A percentile compares a stretch with the other conserved stretches of the same genome.
Evolutionary conservation across 2,797 vertebrate genomes (phyloP).

Genomic region (Spinibarbus caldwelli): DNA sequence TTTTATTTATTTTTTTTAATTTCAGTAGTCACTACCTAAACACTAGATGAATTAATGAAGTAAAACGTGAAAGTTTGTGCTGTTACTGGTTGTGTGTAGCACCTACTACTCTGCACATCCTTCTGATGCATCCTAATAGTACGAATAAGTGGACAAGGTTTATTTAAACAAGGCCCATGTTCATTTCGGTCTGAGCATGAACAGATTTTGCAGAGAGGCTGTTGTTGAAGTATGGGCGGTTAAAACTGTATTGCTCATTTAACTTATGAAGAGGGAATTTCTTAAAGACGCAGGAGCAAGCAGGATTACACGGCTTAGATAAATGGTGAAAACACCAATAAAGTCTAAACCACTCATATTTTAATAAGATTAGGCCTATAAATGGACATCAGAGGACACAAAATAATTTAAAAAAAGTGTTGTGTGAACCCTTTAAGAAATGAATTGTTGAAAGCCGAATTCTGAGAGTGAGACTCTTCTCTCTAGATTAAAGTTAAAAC

Average conservation of each 20-base stretch:
- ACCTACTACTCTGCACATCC: neutral
- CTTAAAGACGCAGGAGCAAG: no score
- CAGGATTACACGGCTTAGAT: neutral
- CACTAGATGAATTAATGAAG: neutral
- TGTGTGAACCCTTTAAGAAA: neutral
- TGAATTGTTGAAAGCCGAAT: neutral
- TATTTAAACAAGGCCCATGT: neutral
- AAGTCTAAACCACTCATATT: no score
- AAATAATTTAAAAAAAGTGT: neutral
- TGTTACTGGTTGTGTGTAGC: neutral
- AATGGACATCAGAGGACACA: neutral
- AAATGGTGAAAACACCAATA: neutral
- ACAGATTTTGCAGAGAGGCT: neutral
- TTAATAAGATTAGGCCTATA: no score
- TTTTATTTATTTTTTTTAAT: neutral
- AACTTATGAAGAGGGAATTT: no score
- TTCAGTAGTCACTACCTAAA: no score
- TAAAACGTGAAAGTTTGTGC: neutral
- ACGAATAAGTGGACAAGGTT: neutral
- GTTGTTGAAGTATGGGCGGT: neutral
- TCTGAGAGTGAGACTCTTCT: neutral
- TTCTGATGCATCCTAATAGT: neutral
- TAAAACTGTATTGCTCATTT: neutral
- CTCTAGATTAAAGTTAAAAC: neutral
- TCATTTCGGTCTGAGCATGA: neutral